Evolutionary conservation across 2,888 invertebrate genomes (phyloP).

Genomic region (Stegana nigrithorax): DNA sequence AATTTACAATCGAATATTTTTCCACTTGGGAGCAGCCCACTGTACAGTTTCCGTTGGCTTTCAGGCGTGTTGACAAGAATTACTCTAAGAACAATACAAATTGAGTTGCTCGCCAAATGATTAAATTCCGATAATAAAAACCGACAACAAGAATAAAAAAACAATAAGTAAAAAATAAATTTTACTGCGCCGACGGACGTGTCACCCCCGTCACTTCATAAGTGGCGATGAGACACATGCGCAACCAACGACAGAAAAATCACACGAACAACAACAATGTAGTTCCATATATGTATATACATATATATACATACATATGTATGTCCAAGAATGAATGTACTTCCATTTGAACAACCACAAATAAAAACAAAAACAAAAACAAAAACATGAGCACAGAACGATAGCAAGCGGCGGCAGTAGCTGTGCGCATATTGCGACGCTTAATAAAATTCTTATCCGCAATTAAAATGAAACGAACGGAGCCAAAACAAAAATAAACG

Average conservation of each 20-base stretch:
- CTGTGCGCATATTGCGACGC: constrained; percentile 19
- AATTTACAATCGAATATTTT: too few relatives aligned
- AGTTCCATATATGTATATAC: too few relatives aligned
- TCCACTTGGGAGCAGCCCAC: too few relatives aligned
- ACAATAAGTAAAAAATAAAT: constrained; percentile 10
- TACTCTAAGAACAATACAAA: too few relatives aligned
- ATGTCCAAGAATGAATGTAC: too few relatives aligned
- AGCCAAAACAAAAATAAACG: neutral
- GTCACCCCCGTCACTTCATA: neutral
- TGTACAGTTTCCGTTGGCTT: too few relatives aligned
- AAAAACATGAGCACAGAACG: neutral
- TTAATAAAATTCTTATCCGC: constrained; percentile 20
- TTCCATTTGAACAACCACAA: too few relatives aligned
- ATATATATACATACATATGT: too few relatives aligned
- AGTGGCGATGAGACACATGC: neutral
- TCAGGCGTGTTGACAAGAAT: too few relatives aligned
- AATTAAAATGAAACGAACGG: neutral
- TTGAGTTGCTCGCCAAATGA: constrained; percentile 30
- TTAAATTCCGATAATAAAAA: constrained; percentile 37
- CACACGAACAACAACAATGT: neutral
- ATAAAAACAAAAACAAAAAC: too few relatives aligned
- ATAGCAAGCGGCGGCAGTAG: neutral
- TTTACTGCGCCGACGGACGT: too few relatives aligned
- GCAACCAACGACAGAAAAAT: constrained; percentile 23
- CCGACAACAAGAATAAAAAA: constrained; percentile 2